A percentile compares a stretch with the other conserved stretches of the same genome.
Evolutionary conservation across 2,797 vertebrate species (phyloP).

Genomic region (Neoniphon sammara): DNA sequence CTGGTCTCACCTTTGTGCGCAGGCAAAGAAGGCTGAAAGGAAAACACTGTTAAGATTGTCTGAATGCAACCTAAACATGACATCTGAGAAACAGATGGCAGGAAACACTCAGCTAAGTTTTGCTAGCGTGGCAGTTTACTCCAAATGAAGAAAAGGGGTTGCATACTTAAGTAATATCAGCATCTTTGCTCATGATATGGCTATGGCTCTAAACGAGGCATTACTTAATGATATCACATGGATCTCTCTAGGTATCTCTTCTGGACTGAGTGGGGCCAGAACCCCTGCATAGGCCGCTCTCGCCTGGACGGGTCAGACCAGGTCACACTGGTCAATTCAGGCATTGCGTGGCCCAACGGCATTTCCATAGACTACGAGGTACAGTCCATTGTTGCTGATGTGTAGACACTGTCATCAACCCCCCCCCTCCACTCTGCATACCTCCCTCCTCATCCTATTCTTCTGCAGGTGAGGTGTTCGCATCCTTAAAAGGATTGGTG

Average conservation of each 20-base stretch:
- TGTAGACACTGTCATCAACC: not conserved
- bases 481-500: constrained; percentile 44
- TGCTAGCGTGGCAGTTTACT: no score
- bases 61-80: no score
- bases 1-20: not conserved
- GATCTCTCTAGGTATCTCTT: constrained; percentile 89
- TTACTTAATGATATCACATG: not conserved
- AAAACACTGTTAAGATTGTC: no score
- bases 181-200: no score
- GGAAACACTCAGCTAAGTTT: no score
- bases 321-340: constrained; percentile 91
- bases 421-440: constrained; percentile 13
- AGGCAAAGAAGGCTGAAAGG: no score
- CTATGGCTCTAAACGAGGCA: not conserved
- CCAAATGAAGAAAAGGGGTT: no score
- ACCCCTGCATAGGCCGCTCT: constrained; percentile 93
- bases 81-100: no score
- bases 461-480: constrained; percentile 73
- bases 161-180: no score
- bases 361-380: constrained; percentile 99
- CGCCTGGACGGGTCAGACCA: constrained; percentile 95
- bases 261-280: constrained; percentile 99
- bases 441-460: constrained; percentile 60
- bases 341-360: constrained; percentile 95
- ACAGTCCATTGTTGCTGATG: constrained; percentile 45